Evolutionary conservation across 2,113 vertebrate genomes (phyloP).

Genomic region (Myocastor coypus): DNA sequence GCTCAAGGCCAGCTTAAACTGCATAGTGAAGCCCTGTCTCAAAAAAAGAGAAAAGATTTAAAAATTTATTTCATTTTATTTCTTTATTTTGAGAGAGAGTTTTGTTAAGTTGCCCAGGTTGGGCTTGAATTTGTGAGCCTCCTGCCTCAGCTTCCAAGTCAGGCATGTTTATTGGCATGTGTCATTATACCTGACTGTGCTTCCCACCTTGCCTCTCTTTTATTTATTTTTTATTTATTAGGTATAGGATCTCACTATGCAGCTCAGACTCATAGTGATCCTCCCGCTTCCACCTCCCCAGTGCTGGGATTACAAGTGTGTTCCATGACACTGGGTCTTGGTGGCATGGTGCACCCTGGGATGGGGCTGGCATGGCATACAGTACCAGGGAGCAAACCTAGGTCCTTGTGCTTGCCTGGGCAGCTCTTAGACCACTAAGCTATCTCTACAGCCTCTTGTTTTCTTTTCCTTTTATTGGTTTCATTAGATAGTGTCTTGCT

Average conservation of each 20-base stretch:
- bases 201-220: background rate
- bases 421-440: no score
- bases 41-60: background rate
- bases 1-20: background rate
- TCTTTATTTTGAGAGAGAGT: background rate
- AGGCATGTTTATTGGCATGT: background rate
- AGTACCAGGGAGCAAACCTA: no score
- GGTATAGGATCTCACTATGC: background rate
- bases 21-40: background rate
- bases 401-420: no score
- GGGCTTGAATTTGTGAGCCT: background rate
- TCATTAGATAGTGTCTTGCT: background rate
- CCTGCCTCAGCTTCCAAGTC: background rate
- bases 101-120: background rate
- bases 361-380: no score
- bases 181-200: background rate
- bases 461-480: no score
- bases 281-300: no score
- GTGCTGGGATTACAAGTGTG: no score
- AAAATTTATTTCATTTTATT: background rate
- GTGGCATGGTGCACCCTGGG: no score
- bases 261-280: background rate
- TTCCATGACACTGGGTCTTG: no score
- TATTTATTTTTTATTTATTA: background rate
- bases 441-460: no score